phyloP scores from a whole-genome alignment of 2,113 vertebrate genomes.

The Brienomyrus longianalis region DNA sequence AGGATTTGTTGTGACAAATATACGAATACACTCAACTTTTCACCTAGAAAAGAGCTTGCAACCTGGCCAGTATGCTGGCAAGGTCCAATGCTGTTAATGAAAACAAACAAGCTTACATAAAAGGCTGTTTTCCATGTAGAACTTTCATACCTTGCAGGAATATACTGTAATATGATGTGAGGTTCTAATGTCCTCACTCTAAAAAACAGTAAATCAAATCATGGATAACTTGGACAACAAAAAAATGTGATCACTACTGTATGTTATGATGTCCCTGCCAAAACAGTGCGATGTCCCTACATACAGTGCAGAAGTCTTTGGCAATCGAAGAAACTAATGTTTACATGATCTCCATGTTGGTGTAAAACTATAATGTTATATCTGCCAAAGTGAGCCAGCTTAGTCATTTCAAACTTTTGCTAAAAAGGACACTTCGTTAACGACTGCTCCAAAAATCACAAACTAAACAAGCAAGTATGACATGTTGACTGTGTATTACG shows the following conservation, averaged over 20 bases:
- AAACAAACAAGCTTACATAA: not conserved
- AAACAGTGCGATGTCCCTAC: not conserved
- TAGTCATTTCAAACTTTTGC: not conserved
- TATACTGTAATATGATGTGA: not conserved
- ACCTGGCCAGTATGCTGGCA: not conserved
- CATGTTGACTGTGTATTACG: not conserved
- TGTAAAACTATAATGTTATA: not conserved
- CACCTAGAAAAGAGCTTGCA: not conserved
- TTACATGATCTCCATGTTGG: not conserved
- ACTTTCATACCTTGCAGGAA: not conserved
- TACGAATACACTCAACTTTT: not conserved
- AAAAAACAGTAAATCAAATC: not conserved
- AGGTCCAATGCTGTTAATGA: not conserved
- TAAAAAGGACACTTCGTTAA: not conserved
- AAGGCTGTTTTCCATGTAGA: not conserved
- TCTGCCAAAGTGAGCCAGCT: not conserved
- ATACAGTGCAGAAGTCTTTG: not conserved
- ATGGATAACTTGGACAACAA: not conserved
- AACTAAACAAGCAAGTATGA: not conserved
- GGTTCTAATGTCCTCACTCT: not conserved
- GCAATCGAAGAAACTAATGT: not conserved
- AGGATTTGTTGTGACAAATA: not conserved
- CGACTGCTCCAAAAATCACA: not conserved
- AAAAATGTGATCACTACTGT: not conserved
- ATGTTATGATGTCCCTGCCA: not conserved